These are phyloP conservation scores for Galerucella pusilla DNA, from an alignment of 2,888 invertebrate genomes.

Conservation along the genomic window DNA sequence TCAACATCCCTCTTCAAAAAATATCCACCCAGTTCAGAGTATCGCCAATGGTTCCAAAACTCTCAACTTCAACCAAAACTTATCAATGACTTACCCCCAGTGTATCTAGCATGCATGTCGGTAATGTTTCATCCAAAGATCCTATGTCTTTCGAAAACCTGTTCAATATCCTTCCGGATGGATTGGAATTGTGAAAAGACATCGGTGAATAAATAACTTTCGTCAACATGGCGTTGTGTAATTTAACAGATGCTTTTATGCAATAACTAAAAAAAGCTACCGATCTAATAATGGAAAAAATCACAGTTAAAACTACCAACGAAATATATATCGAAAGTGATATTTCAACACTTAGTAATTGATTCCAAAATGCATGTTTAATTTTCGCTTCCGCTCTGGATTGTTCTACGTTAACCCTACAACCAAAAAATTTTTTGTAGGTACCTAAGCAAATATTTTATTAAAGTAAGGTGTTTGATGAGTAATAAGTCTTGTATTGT, in stretches of 20 bases:
- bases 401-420: conserved; percentile 7
- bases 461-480: not conserved
- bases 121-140: conserved; percentile 66
- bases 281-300: conserved; percentile 62
- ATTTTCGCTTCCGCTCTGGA: not conserved
- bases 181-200: conserved; percentile 75
- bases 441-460: not conserved
- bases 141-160: conserved; percentile 77
- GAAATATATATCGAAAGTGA: conserved; percentile 51
- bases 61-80: too few species aligned
- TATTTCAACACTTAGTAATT: not conserved
- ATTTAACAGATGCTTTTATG: conserved; percentile 65
- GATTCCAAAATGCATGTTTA: not conserved
- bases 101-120: conserved; percentile 65
- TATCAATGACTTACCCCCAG: conserved; percentile 47
- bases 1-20: too few species aligned
- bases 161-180: conserved; percentile 72
- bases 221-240: conserved; percentile 67
- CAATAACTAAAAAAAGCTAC: conserved; percentile 67
- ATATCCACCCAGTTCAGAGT: too few species aligned
- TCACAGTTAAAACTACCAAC: conserved; percentile 58
- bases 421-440: not conserved
- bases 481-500: not conserved
- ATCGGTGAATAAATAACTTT: conserved; percentile 71
- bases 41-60: too few species aligned